These are phyloP conservation scores for Bedellia somnulentella DNA, from an alignment of 2,888 invertebrate genomes.

Conservation along the genomic window DNA sequence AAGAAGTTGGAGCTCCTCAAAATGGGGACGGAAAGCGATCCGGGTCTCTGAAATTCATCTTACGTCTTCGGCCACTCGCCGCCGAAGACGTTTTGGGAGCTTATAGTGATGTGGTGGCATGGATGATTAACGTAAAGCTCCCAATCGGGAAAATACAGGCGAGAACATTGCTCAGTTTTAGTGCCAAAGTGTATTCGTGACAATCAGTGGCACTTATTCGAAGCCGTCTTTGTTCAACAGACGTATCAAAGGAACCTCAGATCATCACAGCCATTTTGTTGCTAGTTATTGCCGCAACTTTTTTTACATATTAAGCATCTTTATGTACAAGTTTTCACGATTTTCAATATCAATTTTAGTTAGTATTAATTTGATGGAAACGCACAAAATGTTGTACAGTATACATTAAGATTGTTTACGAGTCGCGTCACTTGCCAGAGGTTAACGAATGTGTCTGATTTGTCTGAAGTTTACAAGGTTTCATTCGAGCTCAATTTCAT, in stretches of 20 bases:
- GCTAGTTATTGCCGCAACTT: constrained; percentile 38
- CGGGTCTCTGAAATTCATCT: constrained; percentile 69
- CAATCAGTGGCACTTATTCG: constrained; percentile 27
- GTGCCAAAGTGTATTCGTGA: constrained; percentile 48
- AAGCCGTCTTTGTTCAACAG: constrained; percentile 47
- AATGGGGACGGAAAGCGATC: constrained; percentile 77
- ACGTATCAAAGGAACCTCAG: background rate
- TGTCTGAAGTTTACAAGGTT: constrained; percentile 46
- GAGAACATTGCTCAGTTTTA: constrained; percentile 43
- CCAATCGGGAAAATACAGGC: constrained; percentile 42
- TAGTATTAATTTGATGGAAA: constrained; percentile 46
- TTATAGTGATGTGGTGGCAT: constrained; percentile 61
- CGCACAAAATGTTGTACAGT: constrained; percentile 56
- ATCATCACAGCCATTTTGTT: constrained; percentile 28
- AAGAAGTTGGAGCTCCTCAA: constrained; percentile 85
- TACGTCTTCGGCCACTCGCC: constrained; percentile 70
- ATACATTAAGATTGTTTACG: constrained; percentile 27
- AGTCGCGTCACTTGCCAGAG: constrained; percentile 18
- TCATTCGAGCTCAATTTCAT: constrained; percentile 57
- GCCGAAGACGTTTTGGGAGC: constrained; percentile 66
- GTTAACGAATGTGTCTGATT: constrained; percentile 19
- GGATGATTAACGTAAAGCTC: constrained; percentile 52
- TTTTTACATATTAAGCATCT: constrained; percentile 38
- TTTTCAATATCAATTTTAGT: constrained; percentile 18
- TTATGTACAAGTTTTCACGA: constrained; percentile 29